A percentile compares a stretch with the other conserved stretches of the same genome.
Conservation (phyloP, 2,797 vertebrate genomes). For the Erethizon dorsatum region DNA sequence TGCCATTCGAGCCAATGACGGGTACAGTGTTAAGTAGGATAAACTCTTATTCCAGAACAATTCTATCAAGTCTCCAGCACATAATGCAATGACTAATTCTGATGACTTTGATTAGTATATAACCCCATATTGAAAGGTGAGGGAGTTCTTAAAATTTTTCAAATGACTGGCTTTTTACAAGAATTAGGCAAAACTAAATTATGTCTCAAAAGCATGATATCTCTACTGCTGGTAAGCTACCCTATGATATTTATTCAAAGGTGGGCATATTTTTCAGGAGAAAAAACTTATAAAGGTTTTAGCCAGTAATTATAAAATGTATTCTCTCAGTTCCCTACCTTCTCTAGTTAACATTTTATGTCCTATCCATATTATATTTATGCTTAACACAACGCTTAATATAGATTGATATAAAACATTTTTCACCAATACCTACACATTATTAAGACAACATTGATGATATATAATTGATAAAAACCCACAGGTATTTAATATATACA, state of each 20-base stretch:
- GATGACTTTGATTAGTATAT: conserved; percentile 11
- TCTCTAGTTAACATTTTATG: conserved; percentile 2
- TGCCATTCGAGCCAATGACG: conserved; percentile 55
- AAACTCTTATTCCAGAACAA: conserved; percentile 39
- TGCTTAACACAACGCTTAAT: conserved; percentile 37
- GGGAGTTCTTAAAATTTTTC: neutral
- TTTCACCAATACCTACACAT: neutral
- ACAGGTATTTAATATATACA: neutral
- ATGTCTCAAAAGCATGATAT: neutral
- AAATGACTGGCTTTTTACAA: neutral
- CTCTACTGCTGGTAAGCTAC: neutral
- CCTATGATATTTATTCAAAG: neutral
- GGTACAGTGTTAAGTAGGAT: conserved; percentile 55
- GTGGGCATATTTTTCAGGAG: neutral
- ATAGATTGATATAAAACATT: conserved; percentile 28
- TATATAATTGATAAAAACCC: neutral
- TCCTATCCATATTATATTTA: neutral
- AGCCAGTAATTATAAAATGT: neutral
- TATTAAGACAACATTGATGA: neutral
- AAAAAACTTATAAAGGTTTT: neutral
- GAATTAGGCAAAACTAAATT: conserved; percentile 28
- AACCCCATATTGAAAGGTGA: neutral
- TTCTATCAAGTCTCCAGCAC: neutral
- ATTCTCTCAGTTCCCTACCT: neutral
- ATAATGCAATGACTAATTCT: neutral